Base-by-base conservation (phyloP, 2,113 vertebrate species). In the Strigops habroptila region DNA sequence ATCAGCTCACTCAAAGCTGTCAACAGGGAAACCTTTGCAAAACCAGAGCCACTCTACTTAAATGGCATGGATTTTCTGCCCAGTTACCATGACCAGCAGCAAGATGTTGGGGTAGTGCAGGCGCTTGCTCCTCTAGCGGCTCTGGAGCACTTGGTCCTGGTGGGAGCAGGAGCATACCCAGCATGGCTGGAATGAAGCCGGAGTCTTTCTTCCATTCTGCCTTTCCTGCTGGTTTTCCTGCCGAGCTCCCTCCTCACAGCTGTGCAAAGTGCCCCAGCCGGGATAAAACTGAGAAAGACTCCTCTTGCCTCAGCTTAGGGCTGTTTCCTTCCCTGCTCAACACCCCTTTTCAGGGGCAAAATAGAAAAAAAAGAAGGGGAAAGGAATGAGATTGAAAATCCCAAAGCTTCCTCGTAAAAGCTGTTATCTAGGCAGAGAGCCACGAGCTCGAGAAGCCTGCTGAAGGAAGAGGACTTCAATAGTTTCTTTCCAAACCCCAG, bases 11-110 rank as follows among this genome's bases (percentile, higher is more conserved):
- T 18, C 85, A 62, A 69, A 85, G 82, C 30, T 78, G 55, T 74
- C 31, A 51, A 79, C 35, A n/a, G 62, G 33, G 27, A 78, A 84
- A 49, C 44, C 30, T 69, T 5, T n/a, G 59, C 30, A 63, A 77
- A 94, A 70, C 27, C 21, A 60, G 19, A 30, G 27, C 33, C 59
- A 27, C 33, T 60, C 22, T 19, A 25, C 44, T 63, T 69, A 16
- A 65, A 33, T 0, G 1, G 35, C 43, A 5, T 0, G 8, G 57
- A 28, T 44, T 85, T 60, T 68, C 0, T 0, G 18, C 68, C 28
- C 37, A 27, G 14, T 69, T 79, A 28, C 35, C 16, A 5, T 19
- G 24, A 41, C 5, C 3, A 1, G 10, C n/a, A 75, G 52, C 17
- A 49, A 55, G 44, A 41, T 37, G 37, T 31, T 51, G 51, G 31